Conservation (phyloP, 2,797 vertebrate genomes). For the Pelobates cultripes region DNA sequence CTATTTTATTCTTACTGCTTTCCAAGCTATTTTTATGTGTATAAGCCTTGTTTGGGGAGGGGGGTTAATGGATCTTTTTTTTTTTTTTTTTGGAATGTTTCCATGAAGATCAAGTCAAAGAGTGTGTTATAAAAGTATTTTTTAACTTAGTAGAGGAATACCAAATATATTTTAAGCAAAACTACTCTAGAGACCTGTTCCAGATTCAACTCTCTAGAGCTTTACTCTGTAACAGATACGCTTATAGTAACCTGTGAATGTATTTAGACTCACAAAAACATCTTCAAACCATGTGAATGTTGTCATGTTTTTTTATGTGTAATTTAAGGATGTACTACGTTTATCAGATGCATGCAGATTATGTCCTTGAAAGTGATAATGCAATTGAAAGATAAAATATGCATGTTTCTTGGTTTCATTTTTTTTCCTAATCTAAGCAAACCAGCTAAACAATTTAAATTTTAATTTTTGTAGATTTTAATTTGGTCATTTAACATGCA, state of each 20-base stretch:
- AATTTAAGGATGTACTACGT: background rate
- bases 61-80: too few relatives aligned
- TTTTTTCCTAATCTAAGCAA: too few relatives aligned
- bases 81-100: constrained; percentile 24
- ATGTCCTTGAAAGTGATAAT: background rate
- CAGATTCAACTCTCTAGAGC: constrained; percentile 42
- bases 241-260: constrained; percentile 34
- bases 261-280: constrained; percentile 27
- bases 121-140: constrained; percentile 27
- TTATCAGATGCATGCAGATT: background rate
- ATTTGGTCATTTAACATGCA: too few relatives aligned
- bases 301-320: background rate
- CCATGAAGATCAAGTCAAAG: constrained; percentile 39
- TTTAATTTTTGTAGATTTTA: too few relatives aligned
- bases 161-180: constrained; percentile 33
- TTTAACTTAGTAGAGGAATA: constrained; percentile 37
- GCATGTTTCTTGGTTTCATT: too few relatives aligned
- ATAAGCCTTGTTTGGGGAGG: too few relatives aligned
- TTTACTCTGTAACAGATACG: constrained; percentile 34
- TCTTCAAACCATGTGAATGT: constrained; percentile 20
- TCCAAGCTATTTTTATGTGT: constrained; percentile 9
- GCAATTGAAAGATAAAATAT: too few relatives aligned
- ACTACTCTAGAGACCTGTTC: constrained; percentile 44
- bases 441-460: too few relatives aligned
- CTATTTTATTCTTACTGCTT: constrained; percentile 18